Conservation (phyloP, 2,888 invertebrate species). For the Limnephilus marmoratus region DNA sequence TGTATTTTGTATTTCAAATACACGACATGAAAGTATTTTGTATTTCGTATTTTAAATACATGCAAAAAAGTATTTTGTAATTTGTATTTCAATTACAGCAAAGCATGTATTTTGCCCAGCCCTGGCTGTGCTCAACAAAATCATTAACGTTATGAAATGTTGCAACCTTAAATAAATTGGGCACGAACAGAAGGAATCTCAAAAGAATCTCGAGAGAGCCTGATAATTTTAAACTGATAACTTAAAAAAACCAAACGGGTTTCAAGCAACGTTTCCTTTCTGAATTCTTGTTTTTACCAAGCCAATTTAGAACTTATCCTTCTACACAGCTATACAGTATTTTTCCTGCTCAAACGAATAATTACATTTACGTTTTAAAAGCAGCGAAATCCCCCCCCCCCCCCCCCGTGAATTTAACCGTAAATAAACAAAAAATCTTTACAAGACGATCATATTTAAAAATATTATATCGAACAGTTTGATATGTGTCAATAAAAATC, state of each 20-base stretch:
- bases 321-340: background rate
- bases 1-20: no score
- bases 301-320: background rate
- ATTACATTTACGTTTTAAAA: background rate
- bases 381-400: background rate
- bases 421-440: background rate
- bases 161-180: no score
- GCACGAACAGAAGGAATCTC: background rate
- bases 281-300: background rate
- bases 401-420: background rate
- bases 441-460: background rate
- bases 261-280: background rate
- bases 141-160: no score
- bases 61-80: no score
- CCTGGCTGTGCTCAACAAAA: no score
- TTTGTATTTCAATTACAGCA: no score
- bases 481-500: conserved; percentile 28
- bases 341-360: background rate
- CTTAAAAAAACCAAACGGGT: no score
- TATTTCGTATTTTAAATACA: no score
- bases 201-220: no score
- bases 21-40: no score
- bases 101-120: no score
- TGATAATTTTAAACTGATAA: no score
- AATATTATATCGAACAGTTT: background rate